Conservation (phyloP, 2,888 invertebrate genomes). For the Elgonia sp. region DNA sequence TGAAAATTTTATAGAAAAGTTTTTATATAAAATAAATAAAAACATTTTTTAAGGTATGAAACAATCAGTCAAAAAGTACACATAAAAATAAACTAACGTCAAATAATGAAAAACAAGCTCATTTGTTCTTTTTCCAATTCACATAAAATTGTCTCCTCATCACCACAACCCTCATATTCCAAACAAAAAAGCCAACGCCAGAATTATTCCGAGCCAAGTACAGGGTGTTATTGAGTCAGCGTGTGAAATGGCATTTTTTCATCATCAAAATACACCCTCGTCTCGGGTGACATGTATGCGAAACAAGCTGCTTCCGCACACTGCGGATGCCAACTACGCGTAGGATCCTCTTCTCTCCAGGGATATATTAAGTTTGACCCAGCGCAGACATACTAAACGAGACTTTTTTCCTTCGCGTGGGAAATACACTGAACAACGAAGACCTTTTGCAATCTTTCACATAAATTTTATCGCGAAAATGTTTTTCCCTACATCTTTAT, state of each 20-base stretch:
- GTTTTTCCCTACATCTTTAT: constrained; percentile 3
- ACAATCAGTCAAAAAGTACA: too few relatives aligned
- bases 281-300: constrained; percentile 45
- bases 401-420: constrained; percentile 43
- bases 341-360: constrained; percentile 37
- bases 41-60: too few relatives aligned
- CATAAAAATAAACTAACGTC: too few relatives aligned
- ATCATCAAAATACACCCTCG: constrained; percentile 51
- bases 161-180: background rate
- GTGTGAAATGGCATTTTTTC: constrained; percentile 58
- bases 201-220: constrained; percentile 35
- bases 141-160: constrained; percentile 5
- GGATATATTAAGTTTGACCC: constrained; percentile 59
- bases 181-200: constrained; percentile 20
- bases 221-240: constrained; percentile 48
- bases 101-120: background rate
- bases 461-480: constrained; percentile 44
- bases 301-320: constrained; percentile 49
- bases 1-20: too few relatives aligned
- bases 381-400: constrained; percentile 36
- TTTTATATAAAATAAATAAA: too few relatives aligned
- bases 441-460: constrained; percentile 42
- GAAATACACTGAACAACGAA: constrained; percentile 37
- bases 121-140: background rate
- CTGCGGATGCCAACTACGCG: constrained; percentile 20